These are phyloP conservation scores for Oncorhynchus keta DNA, from an alignment of 2,113 vertebrate species.

Conservation along the genomic window DNA sequence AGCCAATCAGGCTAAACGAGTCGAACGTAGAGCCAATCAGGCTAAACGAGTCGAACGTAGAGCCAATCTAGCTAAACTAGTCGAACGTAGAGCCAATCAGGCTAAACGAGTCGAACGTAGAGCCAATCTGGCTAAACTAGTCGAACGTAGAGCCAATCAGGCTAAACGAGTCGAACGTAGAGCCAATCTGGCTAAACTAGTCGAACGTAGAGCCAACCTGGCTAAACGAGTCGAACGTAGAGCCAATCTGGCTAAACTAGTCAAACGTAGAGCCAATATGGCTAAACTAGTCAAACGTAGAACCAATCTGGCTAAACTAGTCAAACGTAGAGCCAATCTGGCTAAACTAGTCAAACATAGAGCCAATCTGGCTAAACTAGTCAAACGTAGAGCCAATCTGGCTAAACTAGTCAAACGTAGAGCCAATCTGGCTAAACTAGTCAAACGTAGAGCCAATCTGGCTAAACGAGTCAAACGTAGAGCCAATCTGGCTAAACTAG, in stretches of 20 bases:
- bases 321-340: constrained; percentile 42
- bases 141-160: neutral
- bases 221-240: no score
- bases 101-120: neutral
- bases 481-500: constrained; percentile 24
- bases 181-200: neutral
- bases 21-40: constrained; percentile 43
- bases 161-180: no score
- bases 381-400: constrained; percentile 46
- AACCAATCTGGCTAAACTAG: constrained; percentile 55
- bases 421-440: no score
- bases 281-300: neutral
- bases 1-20: neutral
- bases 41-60: constrained; percentile 60
- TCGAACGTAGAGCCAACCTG: neutral
- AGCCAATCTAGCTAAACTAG: neutral
- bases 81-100: neutral
- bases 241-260: constrained; percentile 56
- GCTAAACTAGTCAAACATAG: neutral
- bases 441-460: no score
- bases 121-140: neutral
- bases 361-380: constrained; percentile 27
- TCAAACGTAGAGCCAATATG: constrained; percentile 52
- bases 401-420: neutral
- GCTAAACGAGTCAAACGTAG: neutral